phyloP scores from a whole-genome alignment of 2,888 invertebrate species.

The Phorcus lineatus region DNA sequence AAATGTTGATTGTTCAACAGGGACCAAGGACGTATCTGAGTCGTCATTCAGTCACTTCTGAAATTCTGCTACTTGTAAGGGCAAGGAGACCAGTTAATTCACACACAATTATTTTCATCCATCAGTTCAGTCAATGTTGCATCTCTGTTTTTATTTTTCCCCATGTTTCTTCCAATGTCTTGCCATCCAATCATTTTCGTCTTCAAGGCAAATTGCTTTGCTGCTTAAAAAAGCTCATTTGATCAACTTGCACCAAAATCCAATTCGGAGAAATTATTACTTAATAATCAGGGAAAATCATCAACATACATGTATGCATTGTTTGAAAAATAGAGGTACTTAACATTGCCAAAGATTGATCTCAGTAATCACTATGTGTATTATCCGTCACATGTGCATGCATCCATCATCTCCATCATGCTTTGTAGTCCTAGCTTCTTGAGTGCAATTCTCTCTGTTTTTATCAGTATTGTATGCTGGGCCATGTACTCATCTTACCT shows the following conservation, averaged over 20 bases:
- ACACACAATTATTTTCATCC: not conserved
- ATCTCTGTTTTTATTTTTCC: not conserved
- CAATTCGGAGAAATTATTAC: not conserved
- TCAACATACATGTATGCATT: slow-evolving; percentile 16
- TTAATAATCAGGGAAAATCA: slow-evolving; percentile 16
- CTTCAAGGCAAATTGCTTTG: not conserved
- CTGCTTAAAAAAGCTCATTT: not conserved
- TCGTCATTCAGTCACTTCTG: not conserved
- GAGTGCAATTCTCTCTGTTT: slow-evolving; percentile 15
- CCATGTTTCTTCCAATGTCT: not conserved
- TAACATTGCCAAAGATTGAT: slow-evolving; percentile 20
- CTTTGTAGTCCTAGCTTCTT: not conserved
- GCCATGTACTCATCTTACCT: too few relatives aligned
- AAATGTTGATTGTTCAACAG: too few relatives aligned
- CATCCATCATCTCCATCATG: not conserved
- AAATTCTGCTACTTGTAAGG: not conserved
- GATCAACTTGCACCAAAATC: not conserved
- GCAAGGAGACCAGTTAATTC: not conserved
- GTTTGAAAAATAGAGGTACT: slow-evolving; percentile 1
- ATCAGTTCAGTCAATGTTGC: not conserved
- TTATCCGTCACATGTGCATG: too few relatives aligned
- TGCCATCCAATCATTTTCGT: not conserved
- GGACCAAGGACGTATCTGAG: not conserved
- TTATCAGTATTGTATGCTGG: slow-evolving; percentile 6
- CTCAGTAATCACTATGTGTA: slow-evolving; percentile 7